Evolutionary conservation across 2,797 vertebrate genomes (phyloP).

Genomic region (Diplodus sargus): DNA sequence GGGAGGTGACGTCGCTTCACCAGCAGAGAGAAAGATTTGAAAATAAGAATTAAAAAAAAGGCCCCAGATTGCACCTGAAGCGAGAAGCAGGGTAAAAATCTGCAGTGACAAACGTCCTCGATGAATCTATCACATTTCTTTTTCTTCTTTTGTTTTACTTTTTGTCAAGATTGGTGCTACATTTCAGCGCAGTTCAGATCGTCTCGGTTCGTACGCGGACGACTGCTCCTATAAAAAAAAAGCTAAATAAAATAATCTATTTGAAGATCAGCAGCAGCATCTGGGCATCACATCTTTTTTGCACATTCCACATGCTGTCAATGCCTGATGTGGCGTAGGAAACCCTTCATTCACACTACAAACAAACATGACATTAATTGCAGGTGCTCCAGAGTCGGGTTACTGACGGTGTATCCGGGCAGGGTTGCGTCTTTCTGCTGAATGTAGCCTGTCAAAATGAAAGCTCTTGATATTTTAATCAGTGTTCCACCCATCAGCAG

Average conservation of each 20-base stretch:
- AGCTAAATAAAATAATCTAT: neutral
- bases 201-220: slow-evolving; percentile 20
- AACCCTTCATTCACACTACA: slow-evolving; percentile 45
- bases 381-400: slow-evolving; percentile 60
- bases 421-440: slow-evolving; percentile 38
- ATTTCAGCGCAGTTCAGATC: slow-evolving; percentile 30
- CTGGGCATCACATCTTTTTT: slow-evolving; percentile 65
- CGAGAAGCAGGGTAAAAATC: slow-evolving; percentile 74
- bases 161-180: slow-evolving; percentile 53
- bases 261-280: slow-evolving; percentile 37
- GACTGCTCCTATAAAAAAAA: slow-evolving; percentile 1
- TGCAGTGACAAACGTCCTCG: slow-evolving; percentile 61
- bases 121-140: slow-evolving; percentile 42
- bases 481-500: slow-evolving; percentile 65
- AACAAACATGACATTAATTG: slow-evolving; percentile 15
- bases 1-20: slow-evolving; percentile 73
- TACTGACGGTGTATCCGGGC: slow-evolving; percentile 51
- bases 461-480: slow-evolving; percentile 56
- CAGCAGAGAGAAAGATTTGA: slow-evolving; percentile 36
- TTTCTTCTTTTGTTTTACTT: neutral
- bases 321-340: slow-evolving; percentile 53
- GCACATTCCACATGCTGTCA: slow-evolving; percentile 73
- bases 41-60: slow-evolving; percentile 24
- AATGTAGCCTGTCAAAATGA: slow-evolving; percentile 56
- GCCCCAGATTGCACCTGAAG: slow-evolving; percentile 74